A percentile compares a stretch with the other conserved stretches of the same genome.
Evolutionary conservation across 2,797 vertebrate species (phyloP).

Genomic region (Chelonia mydas): DNA sequence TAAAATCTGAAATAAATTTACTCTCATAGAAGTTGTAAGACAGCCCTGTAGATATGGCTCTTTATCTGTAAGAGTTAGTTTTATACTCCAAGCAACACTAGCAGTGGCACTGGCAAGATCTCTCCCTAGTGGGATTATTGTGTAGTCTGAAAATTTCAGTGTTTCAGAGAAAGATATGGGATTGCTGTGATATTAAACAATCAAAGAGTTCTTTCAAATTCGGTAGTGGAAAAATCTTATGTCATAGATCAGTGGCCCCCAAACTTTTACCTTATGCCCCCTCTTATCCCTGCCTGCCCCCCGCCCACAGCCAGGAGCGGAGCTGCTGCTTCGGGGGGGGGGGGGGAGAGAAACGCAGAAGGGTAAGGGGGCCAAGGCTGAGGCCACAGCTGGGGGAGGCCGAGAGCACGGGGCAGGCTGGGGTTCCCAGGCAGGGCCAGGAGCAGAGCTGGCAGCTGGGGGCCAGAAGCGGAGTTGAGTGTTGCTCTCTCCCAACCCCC

Average conservation of each 20-base stretch:
- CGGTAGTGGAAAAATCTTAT: neutral
- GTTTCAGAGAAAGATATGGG: neutral
- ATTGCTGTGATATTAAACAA: neutral
- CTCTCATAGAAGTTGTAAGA: neutral
- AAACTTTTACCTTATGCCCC: neutral
- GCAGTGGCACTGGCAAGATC: neutral
- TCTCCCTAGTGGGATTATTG: neutral
- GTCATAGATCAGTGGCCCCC: neutral
- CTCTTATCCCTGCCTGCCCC: too few relatives aligned
- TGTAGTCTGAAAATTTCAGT: too few relatives aligned
- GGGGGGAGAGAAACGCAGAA: too few relatives aligned
- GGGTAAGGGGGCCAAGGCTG: too few relatives aligned
- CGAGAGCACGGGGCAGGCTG: too few relatives aligned
- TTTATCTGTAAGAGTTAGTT: neutral
- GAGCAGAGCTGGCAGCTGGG: too few relatives aligned
- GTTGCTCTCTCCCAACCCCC: neutral
- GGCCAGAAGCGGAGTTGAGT: neutral
- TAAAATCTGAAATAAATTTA: neutral
- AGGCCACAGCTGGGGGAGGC: too few relatives aligned
- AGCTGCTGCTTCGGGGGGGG: too few relatives aligned
- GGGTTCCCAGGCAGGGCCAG: too few relatives aligned
- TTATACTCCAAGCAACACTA: neutral
- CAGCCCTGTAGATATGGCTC: neutral
- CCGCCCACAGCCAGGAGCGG: too few relatives aligned
- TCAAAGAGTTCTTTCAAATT: neutral